phyloP scores from a whole-genome alignment of 2,888 invertebrate genomes.

The Zeuzera pyrina region DNA sequence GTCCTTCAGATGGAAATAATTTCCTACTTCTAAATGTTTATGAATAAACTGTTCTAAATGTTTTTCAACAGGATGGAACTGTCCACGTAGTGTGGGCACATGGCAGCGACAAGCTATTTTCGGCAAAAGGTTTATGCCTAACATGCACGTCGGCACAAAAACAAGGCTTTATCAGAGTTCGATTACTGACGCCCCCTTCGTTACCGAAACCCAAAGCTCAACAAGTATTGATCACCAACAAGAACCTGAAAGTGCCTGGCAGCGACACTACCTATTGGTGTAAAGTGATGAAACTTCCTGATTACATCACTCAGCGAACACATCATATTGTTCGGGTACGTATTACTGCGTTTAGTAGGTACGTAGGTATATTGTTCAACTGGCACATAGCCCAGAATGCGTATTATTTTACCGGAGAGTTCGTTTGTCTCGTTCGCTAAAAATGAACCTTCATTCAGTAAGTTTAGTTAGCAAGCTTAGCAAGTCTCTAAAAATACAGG shows the following conservation, averaged over 20 bases:
- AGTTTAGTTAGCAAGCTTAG: too few relatives aligned
- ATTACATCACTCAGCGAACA: slow-evolving; percentile 72
- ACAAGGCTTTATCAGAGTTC: slow-evolving; percentile 84
- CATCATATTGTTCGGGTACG: slow-evolving; percentile 85
- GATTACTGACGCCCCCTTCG: slow-evolving; percentile 68
- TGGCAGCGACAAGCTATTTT: slow-evolving; percentile 81
- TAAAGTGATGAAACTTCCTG: slow-evolving; percentile 85
- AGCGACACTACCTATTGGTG: slow-evolving; percentile 99
- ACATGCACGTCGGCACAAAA: slow-evolving; percentile 63
- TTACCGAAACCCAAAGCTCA: slow-evolving; percentile 59
- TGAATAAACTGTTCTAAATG: too few relatives aligned
- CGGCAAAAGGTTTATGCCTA: slow-evolving; percentile 77
- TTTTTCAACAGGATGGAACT: slow-evolving; percentile 90
- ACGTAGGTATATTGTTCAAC: too few relatives aligned
- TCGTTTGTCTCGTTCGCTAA: background rate
- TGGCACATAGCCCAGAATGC: background rate
- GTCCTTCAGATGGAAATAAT: too few relatives aligned
- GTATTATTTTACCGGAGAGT: background rate
- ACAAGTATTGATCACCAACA: slow-evolving; percentile 74
- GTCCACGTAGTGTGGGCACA: slow-evolving; percentile 90
- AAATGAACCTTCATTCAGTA: too few relatives aligned
- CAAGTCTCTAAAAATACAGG: too few relatives aligned
- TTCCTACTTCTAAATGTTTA: too few relatives aligned
- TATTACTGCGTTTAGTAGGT: background rate
- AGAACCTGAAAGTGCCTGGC: slow-evolving; percentile 82